Base-by-base conservation (phyloP, 2,888 invertebrate species). In the Morpho achilles region DNA sequence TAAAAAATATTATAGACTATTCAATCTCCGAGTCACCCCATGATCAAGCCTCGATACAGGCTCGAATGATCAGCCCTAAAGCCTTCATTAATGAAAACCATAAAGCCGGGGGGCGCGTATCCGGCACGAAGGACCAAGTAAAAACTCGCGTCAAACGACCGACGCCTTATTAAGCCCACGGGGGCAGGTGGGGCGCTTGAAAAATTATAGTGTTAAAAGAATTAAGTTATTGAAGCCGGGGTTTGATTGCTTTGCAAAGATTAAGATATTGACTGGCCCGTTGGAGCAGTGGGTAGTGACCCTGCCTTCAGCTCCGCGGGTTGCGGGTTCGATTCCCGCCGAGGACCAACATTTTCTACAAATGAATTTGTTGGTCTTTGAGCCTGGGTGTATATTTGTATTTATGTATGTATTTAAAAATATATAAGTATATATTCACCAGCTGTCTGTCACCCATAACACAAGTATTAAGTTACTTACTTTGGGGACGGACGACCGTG, bases 41-140 rank as follows among this genome's bases (percentile, higher is more conserved):
- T 75, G 79, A 79, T 76, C 76, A 75, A 75, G 75, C 74, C 73
- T 73, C 74, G 74, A 74, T 76, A 78, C 70, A 71, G 79, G 74
- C 76, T 77, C 76, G 79, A 82, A 80, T 80, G 84, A 86, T 87
- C 87, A 80, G 85, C 82, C 86, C 80, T 72, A 78, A 72, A 80
- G 88, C 85, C 83, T 83, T 86, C 86, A 84, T 86, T 87, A 87
- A 87, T 85, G 85, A 80, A 83, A 82, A 81, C 82, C 84, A 80
- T 83, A 80, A 84, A 84, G 67, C 69, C 69, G 69, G 79, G 81
- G 79, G 79, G 79, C 74, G 74, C 68, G 72, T 68, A 76, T 80
- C 80, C 80, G 79, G 79, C 75, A 72, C 74, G 73, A 73, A 79
- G 73, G 73, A 75, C 75, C 74, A 73, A 68, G 71, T 76, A 78